Conservation (phyloP, 2,113 vertebrate genomes). For the Lonchura striata region DNA sequence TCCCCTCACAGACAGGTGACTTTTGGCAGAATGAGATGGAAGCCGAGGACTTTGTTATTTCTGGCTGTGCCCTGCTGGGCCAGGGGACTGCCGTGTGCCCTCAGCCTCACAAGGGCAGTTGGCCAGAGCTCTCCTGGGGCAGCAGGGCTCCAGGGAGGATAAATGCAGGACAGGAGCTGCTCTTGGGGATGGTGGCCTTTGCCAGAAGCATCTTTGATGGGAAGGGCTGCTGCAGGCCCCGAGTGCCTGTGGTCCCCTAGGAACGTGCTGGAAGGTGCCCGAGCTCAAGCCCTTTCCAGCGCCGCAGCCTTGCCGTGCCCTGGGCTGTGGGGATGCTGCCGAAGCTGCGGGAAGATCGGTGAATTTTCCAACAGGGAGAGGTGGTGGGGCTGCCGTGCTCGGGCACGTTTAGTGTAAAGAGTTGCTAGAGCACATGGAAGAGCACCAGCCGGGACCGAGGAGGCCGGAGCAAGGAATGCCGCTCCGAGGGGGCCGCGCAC, state of each 20-base stretch:
- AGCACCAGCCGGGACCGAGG: fast-evolving
- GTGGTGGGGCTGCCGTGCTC: fast-evolving
- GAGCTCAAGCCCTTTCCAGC: fast-evolving
- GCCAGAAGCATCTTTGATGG: fast-evolving
- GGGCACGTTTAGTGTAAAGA: fast-evolving
- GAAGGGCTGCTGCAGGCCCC: fast-evolving
- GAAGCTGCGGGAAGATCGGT: neutral
- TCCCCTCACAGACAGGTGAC: fast-evolving
- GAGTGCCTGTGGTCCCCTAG: fast-evolving
- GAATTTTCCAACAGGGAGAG: fast-evolving
- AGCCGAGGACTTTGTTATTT: fast-evolving
- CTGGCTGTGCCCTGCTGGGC: fast-evolving
- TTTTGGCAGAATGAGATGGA: fast-evolving
- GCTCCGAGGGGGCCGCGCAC: fast-evolving
- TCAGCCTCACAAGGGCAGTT: neutral
- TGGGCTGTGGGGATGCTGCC: fast-evolving
- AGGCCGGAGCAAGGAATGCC: neutral
- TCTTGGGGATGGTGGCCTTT: fast-evolving
- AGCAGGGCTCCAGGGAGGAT: neutral
- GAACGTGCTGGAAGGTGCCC: fast-evolving
- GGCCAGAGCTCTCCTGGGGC: neutral
- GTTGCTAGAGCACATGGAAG: neutral
- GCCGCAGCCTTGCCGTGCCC: too few relatives aligned
- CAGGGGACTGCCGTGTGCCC: fast-evolving
- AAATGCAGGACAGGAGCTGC: too few relatives aligned